phyloP scores from a whole-genome alignment of 2,797 vertebrate genomes.

The Bufotes viridis region DNA sequence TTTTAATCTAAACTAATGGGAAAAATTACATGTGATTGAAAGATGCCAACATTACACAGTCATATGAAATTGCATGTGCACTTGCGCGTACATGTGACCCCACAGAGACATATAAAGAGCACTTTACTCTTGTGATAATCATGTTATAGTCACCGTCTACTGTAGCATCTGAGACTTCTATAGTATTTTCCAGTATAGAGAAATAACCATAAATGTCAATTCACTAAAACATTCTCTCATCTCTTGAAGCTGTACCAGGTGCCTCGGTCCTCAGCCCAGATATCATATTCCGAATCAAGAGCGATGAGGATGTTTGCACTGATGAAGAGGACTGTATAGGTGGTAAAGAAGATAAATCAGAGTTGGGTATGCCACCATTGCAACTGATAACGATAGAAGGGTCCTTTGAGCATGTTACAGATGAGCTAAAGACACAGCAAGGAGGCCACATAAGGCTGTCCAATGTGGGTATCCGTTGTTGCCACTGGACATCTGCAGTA shows the following conservation, averaged over 20 bases:
- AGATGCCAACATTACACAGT: too few relatives aligned
- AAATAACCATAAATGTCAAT: not conserved
- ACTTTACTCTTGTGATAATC: too few relatives aligned
- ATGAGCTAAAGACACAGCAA: not conserved
- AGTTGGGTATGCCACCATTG: not conserved
- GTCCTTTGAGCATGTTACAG: not conserved
- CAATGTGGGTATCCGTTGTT: not conserved
- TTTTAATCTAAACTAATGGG: too few relatives aligned
- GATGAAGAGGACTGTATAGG: not conserved
- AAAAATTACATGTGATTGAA: too few relatives aligned
- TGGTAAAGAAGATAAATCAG: not conserved
- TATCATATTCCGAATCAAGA: constrained; percentile 33
- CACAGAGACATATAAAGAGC: too few relatives aligned
- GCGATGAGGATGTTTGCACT: not conserved
- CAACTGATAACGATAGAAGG: not conserved
- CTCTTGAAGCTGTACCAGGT: not conserved
- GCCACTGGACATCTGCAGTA: not conserved
- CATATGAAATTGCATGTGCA: too few relatives aligned
- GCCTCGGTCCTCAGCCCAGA: constrained; percentile 28
- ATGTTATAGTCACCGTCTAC: too few relatives aligned
- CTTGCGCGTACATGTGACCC: too few relatives aligned
- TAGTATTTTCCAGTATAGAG: too few relatives aligned
- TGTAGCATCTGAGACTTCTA: too few relatives aligned
- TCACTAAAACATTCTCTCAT: not conserved
- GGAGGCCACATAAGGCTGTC: not conserved